These are phyloP conservation scores for Drosophila phalerata DNA, from an alignment of 2,888 invertebrate genomes.

Conservation along the genomic window DNA sequence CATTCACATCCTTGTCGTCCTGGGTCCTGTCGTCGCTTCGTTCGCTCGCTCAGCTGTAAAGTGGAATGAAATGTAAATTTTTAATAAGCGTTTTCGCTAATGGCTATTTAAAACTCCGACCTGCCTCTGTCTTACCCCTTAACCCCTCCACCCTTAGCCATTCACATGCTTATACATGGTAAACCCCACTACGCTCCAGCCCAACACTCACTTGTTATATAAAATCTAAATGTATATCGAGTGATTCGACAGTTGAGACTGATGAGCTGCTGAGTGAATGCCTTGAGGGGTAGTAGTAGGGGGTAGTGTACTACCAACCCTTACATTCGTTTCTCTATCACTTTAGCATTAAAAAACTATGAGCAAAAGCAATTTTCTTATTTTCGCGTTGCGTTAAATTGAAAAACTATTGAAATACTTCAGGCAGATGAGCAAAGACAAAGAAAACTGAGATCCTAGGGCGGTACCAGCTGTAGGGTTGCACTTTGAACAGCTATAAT, in stretches of 20 bases:
- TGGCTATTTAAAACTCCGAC: constrained; percentile 84
- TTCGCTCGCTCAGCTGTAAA: constrained; percentile 60
- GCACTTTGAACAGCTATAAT: background rate
- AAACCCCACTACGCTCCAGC: too few species aligned
- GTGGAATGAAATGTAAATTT: constrained; percentile 85
- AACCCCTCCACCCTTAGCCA: background rate
- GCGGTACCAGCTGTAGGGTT: background rate
- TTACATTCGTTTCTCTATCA: background rate
- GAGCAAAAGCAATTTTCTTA: constrained; percentile 73
- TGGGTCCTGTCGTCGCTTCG: constrained; percentile 15
- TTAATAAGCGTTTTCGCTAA: constrained; percentile 85
- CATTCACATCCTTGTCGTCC: constrained; percentile 22
- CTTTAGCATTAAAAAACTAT: background rate
- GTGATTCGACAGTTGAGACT: constrained; percentile 61
- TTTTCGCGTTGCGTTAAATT: constrained; percentile 77
- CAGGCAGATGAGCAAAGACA: background rate
- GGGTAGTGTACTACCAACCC: background rate
- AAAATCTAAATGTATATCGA: constrained; percentile 57
- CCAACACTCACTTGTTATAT: constrained; percentile 27
- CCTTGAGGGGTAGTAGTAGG: background rate
- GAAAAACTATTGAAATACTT: constrained; percentile 70
- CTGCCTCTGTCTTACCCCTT: constrained; percentile 33
- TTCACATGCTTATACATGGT: constrained; percentile 49
- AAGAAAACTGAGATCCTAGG: background rate
- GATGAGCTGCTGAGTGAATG: constrained; percentile 43